Evolutionary conservation across 2,888 invertebrate species (phyloP), one percentile per base, ranked within the genome.

Genomic region (Byasa hedistus): DNA sequence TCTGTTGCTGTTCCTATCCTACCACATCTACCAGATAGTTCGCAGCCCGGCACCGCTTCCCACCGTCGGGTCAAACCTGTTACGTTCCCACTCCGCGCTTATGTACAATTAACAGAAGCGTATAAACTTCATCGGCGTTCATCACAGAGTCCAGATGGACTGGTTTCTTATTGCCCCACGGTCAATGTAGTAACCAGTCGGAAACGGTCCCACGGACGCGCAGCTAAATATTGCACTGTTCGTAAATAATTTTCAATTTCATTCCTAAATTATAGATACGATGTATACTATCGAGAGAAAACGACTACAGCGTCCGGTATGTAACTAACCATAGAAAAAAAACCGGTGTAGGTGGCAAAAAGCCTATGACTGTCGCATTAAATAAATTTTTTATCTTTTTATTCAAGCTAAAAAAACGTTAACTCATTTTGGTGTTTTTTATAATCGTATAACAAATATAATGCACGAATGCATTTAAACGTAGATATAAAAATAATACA

Each of bases 31-130:
- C 65, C n/a, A 66, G 70, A 73, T 65, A 69, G 68, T 73, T 72
- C 69, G 73, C 65, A 70, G 73, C 72, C 60, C 67, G 64, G 60
- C 62, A 69, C 73, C 77, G 75, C 75, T 76, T 70, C 75, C 70
- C 19, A 39, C 17, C 27, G 22, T 32, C 54, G 24, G 48, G n/a
- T 15, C 10, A n/a, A 21, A 21, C 10, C 15, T 12, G 39, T 36
- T n/a, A 24, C 4, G 52, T n/a, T 36, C 24, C 48, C 22, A 21
- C 48, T 32, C 10, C 17, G 48, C 51, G 39, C 39, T 27, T 65
- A 65, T 65, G 44, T 65, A 60, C 65, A 60, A 55, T 56, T 10
- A 10, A 32, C 10, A 32, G 1, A 32, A 32, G 32, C 32, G 10
- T 32, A 7, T 32, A 32, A 32, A 32, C 32, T 10, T 32, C 32